Base-by-base conservation (phyloP, 1,140 invertebrate genomes). In the Kradibia gibbosae region DNA sequence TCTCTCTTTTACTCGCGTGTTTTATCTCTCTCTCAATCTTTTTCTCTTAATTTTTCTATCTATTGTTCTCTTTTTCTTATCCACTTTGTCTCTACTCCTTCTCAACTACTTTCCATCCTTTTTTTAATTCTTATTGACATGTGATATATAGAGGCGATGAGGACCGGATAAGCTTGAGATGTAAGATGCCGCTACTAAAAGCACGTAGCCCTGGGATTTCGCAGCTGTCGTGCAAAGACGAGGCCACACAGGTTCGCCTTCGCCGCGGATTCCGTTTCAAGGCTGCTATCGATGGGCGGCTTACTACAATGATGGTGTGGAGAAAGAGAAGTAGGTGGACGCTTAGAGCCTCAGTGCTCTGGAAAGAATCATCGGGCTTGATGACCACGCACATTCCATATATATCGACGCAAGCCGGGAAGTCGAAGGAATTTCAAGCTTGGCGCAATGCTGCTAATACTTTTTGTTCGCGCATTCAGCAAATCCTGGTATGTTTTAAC, bases 361-460 rank as follows among this genome's bases (percentile, higher is more conserved):
- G 42, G 78, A 60, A 25, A 45, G 31, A 53, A 76, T 75, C 73
- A 60, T 53, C 53, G 36, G n/a, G 57, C 62, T 36, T 48, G 84
- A 87, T 88, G 87, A 88, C 84, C 84, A 78, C 70, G 87, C 87
- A 84, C 87, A 88, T 88, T 88, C 86, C 67, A 83, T 75, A 78
- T 73, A 34, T 74, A 83, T 71, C 78, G 60, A 70, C 81, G 62
- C 79, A 17, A n/a, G 60, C 65, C 57, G 42, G 39, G 45, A 60
- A 60, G 78, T 1, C n/a, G 77, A 67, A 28, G 25, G 48, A 71
- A 31, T 70, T 78, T 70, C n/a, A 7, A 65, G 22, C 22, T 42
- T 36, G n/a, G 55, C 25, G 36, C 20, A 39, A 53, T 36, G 20
- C 28, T 55, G 25, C 20, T 7, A 13, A 72, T 28, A 72, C n/a